These are phyloP conservation scores for Rhagoletis zephyria DNA, from an alignment of 1,140 invertebrate species.

Conservation along the genomic window DNA sequence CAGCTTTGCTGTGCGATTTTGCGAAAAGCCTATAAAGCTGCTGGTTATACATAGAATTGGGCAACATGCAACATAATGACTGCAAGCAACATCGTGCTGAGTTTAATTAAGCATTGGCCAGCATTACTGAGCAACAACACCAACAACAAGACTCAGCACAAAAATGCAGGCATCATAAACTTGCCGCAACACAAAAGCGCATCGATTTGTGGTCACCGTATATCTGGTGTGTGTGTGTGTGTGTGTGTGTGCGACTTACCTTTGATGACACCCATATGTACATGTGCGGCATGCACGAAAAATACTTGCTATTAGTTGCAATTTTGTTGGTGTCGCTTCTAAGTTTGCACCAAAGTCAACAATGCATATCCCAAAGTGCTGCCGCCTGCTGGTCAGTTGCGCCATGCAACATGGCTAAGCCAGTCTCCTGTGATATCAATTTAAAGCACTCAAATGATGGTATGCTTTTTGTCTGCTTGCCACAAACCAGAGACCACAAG, in stretches of 20 bases:
- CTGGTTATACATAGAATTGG: no score
- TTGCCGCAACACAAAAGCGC: neutral
- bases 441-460: slow-evolving; percentile 16
- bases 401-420: neutral
- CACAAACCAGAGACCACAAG: slow-evolving; percentile 13
- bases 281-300: neutral
- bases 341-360: slow-evolving; percentile 8
- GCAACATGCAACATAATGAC: neutral
- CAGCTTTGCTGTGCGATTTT: neutral
- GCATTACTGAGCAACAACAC: neutral
- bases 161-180: neutral
- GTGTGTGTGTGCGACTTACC: neutral
- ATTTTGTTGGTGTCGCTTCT: neutral
- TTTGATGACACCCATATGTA: neutral
- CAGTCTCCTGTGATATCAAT: slow-evolving; percentile 3
- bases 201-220: no score
- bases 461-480: neutral
- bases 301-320: neutral
- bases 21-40: no score
- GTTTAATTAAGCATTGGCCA: neutral
- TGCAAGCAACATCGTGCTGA: neutral
- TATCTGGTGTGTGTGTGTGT: no score
- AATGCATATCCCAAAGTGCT: neutral
- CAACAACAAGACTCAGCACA: no score
- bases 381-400: slow-evolving; percentile 8